Conservation (phyloP, 35 echinoderm and acorn worm species). For the Ophioderma brevispina region DNA sequence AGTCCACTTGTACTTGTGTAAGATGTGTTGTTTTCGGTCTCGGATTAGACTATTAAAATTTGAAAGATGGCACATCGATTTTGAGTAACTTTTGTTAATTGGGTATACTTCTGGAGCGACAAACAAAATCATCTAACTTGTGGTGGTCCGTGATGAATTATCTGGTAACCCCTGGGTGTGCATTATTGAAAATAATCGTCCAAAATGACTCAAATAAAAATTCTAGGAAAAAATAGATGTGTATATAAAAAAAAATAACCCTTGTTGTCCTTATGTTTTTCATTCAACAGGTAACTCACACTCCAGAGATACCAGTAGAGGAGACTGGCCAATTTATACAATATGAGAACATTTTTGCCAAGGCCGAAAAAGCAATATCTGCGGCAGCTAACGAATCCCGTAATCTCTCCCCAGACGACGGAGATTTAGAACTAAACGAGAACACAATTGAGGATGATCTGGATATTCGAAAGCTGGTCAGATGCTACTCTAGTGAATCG, state of each 20-base stretch:
- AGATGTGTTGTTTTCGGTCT: too few species aligned
- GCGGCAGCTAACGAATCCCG: constrained; percentile 80
- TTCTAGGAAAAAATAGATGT: not conserved
- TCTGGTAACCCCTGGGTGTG: too few species aligned
- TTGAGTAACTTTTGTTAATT: too few species aligned
- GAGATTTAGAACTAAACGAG: constrained; percentile 19
- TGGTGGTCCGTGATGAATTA: too few species aligned
- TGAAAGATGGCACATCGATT: too few species aligned
- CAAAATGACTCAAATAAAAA: not conserved
- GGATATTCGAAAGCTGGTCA: constrained; percentile 66
- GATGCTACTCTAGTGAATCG: constrained; percentile 86
- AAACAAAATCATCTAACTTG: too few species aligned
- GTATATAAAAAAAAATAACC: not conserved
- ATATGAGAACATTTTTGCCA: constrained; percentile 88
- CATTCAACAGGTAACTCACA: constrained; percentile 25
- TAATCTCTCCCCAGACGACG: constrained; percentile 13
- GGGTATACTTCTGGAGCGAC: too few species aligned
- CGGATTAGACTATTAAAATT: too few species aligned
- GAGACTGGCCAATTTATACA: constrained; percentile 80
- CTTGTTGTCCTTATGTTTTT: not conserved
- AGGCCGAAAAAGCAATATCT: constrained; percentile 87
- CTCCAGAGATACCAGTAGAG: constrained; percentile 45
- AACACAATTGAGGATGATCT: constrained; percentile 67
- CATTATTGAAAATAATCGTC: too few species aligned
- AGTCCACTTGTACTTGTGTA: too few species aligned